A percentile compares a stretch with the other conserved stretches of the same genome.
Conservation (phyloP, 2,888 invertebrate genomes). For the Dorcus parallelipipedus region DNA sequence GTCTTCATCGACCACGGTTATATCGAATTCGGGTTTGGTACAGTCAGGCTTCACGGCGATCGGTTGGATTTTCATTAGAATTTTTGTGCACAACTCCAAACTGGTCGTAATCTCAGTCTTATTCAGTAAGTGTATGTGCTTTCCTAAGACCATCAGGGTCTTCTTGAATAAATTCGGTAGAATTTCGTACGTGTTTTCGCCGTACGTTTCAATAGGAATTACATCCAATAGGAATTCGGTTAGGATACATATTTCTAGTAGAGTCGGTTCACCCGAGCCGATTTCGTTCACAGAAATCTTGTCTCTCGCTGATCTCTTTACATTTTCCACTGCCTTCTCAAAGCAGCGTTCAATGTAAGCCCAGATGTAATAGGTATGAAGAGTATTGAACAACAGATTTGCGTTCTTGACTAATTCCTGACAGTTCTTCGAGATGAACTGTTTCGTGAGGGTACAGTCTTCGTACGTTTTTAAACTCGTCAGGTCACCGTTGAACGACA, state of each 20-base stretch:
- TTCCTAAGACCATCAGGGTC: conserved; percentile 59
- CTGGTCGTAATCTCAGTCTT: conserved; percentile 63
- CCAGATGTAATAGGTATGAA: conserved; percentile 87
- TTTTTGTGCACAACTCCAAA: conserved; percentile 67
- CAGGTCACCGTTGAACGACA: conserved; percentile 46
- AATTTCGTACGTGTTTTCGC: conserved; percentile 74
- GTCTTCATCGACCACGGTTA: conserved; percentile 19
- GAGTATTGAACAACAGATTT: conserved; percentile 76
- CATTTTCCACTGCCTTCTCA: conserved; percentile 48
- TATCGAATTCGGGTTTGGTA: conserved; percentile 24
- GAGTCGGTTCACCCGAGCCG: conserved; percentile 60
- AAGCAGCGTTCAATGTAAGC: conserved; percentile 68
- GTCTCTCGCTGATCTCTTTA: conserved; percentile 24
- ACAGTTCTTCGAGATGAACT: conserved; percentile 48
- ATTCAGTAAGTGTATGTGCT: conserved; percentile 54
- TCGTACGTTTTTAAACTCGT: conserved; percentile 41
- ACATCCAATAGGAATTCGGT: conserved; percentile 74
- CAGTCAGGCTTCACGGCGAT: conserved; percentile 46
- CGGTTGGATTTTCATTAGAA: conserved; percentile 73
- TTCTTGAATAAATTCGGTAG: conserved; percentile 72
- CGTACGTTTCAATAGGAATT: conserved; percentile 71
- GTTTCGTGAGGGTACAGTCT: conserved; percentile 37
- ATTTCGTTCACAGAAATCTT: conserved; percentile 50
- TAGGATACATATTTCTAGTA: conserved; percentile 68
- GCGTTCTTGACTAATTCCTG: conserved; percentile 78